Evolutionary conservation across 2,888 invertebrate genomes (phyloP), one percentile per base, ranked within the genome.

Genomic region (Pheosia tremula): DNA sequence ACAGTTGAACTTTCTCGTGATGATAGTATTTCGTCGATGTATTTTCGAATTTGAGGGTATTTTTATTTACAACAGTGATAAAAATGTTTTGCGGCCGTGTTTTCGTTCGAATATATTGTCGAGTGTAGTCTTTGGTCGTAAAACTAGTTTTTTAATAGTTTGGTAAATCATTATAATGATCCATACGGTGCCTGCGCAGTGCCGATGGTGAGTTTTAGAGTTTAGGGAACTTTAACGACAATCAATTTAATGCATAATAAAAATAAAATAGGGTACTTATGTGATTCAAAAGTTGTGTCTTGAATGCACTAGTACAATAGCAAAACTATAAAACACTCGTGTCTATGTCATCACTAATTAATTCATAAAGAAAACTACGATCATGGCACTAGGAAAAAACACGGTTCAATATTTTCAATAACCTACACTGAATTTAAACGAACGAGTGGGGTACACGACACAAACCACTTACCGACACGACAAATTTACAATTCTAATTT

Each of bases 61-160:
- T 76, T 86, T 83, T 90, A 90, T 92, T 93, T 92, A 93, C 86
- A 87, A 81, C 77, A 69, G 87, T 84, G 86, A 91, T 93, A 93
- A 93, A 92, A 91, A 84, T 88, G 93, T 75, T 91, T 87, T 88
- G 91, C 89, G 92, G 92, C 84, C 78, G 69, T 88, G 90, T 75
- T 87, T 82, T 81, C 72, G 71, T 85, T 85, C 80, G 81, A 77
- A 81, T 84, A 81, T 72, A 79, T 85, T 85, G 84, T 85, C 75
- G 84, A 86, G 89, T 70, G 60, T 67, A 74, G 74, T 75, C 75
- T 75, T 75, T 66, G 77, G 70, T 77, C 75, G 77, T 75, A 77
- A 75, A 75, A 77, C 76, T 36, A 39, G 72, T 77, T 77, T 76
- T 75, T 75, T 75, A 74, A 75, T 72, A 72, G 70, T 66, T 75